These are phyloP conservation scores for Engraulis encrasicolus DNA, from an alignment of 2,113 vertebrate species.

Conservation along the genomic window DNA sequence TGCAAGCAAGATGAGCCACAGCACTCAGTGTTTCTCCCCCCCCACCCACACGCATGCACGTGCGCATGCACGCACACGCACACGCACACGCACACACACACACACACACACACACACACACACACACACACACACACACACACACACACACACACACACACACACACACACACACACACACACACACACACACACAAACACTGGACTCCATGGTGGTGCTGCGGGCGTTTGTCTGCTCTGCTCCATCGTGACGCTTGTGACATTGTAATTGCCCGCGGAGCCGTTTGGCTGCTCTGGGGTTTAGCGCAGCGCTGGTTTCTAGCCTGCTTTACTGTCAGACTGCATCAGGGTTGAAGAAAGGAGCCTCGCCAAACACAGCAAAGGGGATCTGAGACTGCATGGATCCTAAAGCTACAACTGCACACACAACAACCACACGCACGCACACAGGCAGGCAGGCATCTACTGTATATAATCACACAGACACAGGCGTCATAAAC, in stretches of 20 bases:
- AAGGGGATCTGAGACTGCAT: slow-evolving; percentile 54
- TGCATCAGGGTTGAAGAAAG: slow-evolving; percentile 11
- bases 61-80: too few species aligned
- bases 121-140: too few species aligned
- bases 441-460: neutral
- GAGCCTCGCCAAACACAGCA: too few species aligned
- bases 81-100: too few species aligned
- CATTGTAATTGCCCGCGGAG: slow-evolving; percentile 21
- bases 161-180: too few species aligned
- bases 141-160: too few species aligned
- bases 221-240: slow-evolving; percentile 4
- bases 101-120: too few species aligned
- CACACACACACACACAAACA: too few species aligned
- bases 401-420: slow-evolving; percentile 43
- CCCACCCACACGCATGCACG: too few species aligned
- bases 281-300: slow-evolving; percentile 6
- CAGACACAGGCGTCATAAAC: slow-evolving; percentile 47
- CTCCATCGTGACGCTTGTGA: slow-evolving; percentile 14
- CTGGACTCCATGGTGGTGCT: neutral
- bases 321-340: slow-evolving; percentile 33
- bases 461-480: neutral
- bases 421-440: slow-evolving; percentile 39
- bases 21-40: neutral
- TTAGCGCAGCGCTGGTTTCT: neutral
- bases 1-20: neutral